Base-by-base conservation (phyloP, 2,888 invertebrate species). In the Pheosia tremula region DNA sequence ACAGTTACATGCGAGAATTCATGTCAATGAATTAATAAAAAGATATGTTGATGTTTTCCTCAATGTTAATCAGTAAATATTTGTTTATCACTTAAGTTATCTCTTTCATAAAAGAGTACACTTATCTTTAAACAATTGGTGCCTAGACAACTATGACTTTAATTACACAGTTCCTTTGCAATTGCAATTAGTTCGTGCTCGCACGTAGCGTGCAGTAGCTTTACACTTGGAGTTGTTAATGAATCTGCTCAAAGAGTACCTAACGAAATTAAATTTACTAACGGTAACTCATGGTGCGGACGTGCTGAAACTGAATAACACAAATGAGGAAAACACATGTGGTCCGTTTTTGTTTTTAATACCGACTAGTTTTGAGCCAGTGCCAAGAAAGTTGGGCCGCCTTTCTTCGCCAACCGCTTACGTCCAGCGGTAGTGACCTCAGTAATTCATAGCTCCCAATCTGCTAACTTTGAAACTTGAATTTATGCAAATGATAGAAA, bases 341-440 rank as follows among this genome's bases (percentile, higher is more conserved):
- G 39, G 43, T 36, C 4, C 13, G 49, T 57, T 60, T 56, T 50
- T 56, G 50, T 37, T 52, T 45, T 72, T 67, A 54, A 71, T 62
- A 69, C 64, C 62, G 67, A 66, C 68, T 69, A 74, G 73, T 74
- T 77, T 81, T 83, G 85, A 84, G 61, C 61, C 66, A 39, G 60
- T 78, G 86, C 86, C 86, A 87, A 78, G 77, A 81, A 82, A 80
- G 70, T 83, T 80, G 60, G 64, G 63, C 65, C 60, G 67, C 69
- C 77, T 77, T 77, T 73, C 71, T 71, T 72, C 74, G 75, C 64
- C 73, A 72, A 77, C 78, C 72, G 63, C 74, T 59, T 61, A 58
- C 57, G 62, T 59, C 64, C 61, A 64, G 43, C 61, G 59, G 39
- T 62, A 47, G 68, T 62, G 52, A 63, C 67, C 66, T 60, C 66